Evolutionary conservation across 2,113 vertebrate species (phyloP).

Genomic region (Myxocyprinus asiaticus): DNA sequence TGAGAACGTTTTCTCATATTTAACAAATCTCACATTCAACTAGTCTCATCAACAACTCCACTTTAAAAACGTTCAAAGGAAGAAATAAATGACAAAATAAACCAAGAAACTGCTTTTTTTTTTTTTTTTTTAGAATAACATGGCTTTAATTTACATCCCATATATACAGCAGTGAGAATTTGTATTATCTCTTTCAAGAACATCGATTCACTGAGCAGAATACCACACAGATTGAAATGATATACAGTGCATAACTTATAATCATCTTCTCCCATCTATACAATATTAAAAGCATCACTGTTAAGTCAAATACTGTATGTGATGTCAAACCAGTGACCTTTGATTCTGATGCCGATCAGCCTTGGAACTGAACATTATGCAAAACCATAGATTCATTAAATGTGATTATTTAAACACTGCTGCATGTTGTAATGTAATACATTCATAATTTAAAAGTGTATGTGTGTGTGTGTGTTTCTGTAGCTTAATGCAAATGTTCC

Average conservation of each 20-base stretch:
- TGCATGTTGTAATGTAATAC: background rate
- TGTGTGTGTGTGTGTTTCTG: background rate
- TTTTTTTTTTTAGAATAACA: constrained; percentile 44
- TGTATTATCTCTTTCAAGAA: constrained; percentile 1
- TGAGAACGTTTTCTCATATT: no score
- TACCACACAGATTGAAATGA: constrained; percentile 17
- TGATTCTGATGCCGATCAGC: background rate
- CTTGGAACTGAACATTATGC: background rate
- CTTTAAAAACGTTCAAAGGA: no score
- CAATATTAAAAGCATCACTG: background rate
- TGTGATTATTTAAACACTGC: constrained; percentile 17
- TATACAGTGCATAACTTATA: constrained; percentile 30
- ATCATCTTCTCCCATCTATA: background rate
- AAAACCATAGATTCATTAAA: background rate
- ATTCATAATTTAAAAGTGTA: background rate
- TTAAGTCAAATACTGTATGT: background rate
- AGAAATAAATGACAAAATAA: background rate
- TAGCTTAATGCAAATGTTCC: background rate
- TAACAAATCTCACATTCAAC: no score
- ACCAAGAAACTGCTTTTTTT: constrained; percentile 21
- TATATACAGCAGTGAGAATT: constrained; percentile 52
- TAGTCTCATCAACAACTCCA: no score
- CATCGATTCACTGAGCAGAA: background rate
- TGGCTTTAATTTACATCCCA: constrained; percentile 63
- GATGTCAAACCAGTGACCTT: background rate